These are phyloP conservation scores for Microctenopoma lineatum DNA, from an alignment of 2,797 vertebrate genomes.

Conservation along the genomic window DNA sequence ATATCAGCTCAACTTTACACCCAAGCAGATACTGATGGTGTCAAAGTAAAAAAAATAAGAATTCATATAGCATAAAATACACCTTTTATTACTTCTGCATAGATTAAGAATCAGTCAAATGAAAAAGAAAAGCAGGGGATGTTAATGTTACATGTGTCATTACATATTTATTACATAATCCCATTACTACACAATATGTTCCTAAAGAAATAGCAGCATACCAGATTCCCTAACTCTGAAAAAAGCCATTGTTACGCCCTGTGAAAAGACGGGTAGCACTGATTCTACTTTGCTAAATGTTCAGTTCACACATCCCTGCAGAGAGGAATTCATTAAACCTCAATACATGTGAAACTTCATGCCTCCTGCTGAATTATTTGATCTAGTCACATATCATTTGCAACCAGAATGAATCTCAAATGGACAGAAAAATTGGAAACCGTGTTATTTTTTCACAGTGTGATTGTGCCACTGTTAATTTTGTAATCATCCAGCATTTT, in stretches of 20 bases:
- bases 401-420: slow-evolving; percentile 59
- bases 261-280: slow-evolving; percentile 40
- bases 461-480: slow-evolving; percentile 27
- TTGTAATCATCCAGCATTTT: slow-evolving; percentile 9
- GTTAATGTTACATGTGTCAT: slow-evolving; percentile 4
- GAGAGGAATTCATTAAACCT: slow-evolving; percentile 51
- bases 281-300: slow-evolving; percentile 44
- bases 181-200: slow-evolving; percentile 11
- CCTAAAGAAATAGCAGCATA: slow-evolving; percentile 3
- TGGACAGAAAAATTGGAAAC: slow-evolving; percentile 35
- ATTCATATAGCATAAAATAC: background rate
- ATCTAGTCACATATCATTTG: slow-evolving; percentile 53
- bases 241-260: slow-evolving; percentile 39
- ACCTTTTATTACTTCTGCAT: background rate
- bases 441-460: slow-evolving; percentile 23
- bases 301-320: slow-evolving; percentile 53
- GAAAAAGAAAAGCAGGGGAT: no score
- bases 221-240: slow-evolving; percentile 19
- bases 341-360: slow-evolving; percentile 53
- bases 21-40: background rate
- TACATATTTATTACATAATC: slow-evolving; percentile 21
- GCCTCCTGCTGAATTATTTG: slow-evolving; percentile 58
- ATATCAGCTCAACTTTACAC: slow-evolving; percentile 39
- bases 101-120: no score
- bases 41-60: slow-evolving; percentile 1